A percentile compares a stretch with the other conserved stretches of the same genome.
Evolutionary conservation across 2,888 invertebrate species (phyloP).

Genomic region (Dascillus cervinus): DNA sequence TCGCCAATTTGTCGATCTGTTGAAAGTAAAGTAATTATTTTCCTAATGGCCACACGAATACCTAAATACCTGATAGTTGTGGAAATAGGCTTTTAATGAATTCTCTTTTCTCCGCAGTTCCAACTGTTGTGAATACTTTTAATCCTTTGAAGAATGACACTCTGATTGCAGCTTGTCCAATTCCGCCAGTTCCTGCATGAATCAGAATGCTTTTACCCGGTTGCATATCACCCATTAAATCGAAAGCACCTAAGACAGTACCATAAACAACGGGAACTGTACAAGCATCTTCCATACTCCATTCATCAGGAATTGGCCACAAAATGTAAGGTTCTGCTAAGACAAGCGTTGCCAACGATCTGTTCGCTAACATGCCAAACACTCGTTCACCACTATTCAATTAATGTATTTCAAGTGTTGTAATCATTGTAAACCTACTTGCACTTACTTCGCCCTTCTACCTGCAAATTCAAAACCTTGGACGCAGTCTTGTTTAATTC

Average conservation of each 20-base stretch:
- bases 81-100: conserved; percentile 53
- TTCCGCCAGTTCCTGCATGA: conserved; percentile 62
- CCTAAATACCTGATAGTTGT: conserved; percentile 29
- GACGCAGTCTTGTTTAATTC: conserved; percentile 43
- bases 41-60: no score
- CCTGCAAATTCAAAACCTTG: no score
- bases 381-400: no score
- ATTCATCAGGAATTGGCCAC: no score
- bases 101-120: conserved; percentile 55
- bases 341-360: no score
- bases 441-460: no score
- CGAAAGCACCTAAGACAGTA: conserved; percentile 44
- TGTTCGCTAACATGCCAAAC: no score
- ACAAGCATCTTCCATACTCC: conserved; percentile 67
- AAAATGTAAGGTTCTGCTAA: conserved; percentile 48
- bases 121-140: conserved; percentile 64
- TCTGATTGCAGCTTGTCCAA: conserved; percentile 72
- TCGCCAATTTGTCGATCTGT: conserved; percentile 72
- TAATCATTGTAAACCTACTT: no score
- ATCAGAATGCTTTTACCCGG: no score
- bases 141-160: conserved; percentile 58
- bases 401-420: no score
- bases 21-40: conserved; percentile 63
- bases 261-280: conserved; percentile 70
- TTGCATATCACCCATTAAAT: no score